phyloP scores from a whole-genome alignment of 2,113 vertebrate species.

The Bos indicus region DNA sequence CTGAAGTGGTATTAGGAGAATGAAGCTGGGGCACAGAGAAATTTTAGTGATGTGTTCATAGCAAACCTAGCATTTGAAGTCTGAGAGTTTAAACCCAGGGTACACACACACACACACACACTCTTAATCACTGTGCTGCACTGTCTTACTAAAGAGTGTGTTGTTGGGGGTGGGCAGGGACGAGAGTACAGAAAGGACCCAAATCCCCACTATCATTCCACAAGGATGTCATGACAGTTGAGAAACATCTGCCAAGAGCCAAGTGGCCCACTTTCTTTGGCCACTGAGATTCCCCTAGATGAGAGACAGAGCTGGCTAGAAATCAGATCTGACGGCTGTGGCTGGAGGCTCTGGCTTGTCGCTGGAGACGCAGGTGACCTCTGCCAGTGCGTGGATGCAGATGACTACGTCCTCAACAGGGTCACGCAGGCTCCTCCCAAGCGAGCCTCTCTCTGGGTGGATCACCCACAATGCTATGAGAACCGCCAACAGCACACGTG shows the following conservation, averaged over 20 bases:
- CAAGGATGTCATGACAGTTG: neutral
- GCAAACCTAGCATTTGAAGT: neutral
- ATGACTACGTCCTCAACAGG: neutral
- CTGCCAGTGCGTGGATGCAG: neutral
- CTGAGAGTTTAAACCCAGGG: neutral
- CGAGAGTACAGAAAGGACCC: neutral
- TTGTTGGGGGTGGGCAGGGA: neutral
- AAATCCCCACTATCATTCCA: neutral
- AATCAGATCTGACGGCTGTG: neutral
- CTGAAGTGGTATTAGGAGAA: neutral
- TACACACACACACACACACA: too few relatives aligned
- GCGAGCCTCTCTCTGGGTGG: neutral
- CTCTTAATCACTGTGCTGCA: neutral
- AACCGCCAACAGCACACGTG: neutral
- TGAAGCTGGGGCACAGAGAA: neutral
- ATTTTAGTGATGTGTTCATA: neutral
- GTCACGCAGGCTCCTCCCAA: neutral
- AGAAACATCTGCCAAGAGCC: conserved; percentile 15
- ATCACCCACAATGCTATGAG: neutral
- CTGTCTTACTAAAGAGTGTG: neutral
- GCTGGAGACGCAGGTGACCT: neutral
- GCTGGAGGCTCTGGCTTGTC: neutral
- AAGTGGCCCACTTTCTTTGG: conserved; percentile 20
- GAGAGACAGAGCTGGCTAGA: neutral
- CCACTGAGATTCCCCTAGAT: neutral